Evolutionary conservation across 2,113 vertebrate species (phyloP), one percentile per base, ranked within the genome.

Genomic region (Epinephelus lanceolatus): DNA sequence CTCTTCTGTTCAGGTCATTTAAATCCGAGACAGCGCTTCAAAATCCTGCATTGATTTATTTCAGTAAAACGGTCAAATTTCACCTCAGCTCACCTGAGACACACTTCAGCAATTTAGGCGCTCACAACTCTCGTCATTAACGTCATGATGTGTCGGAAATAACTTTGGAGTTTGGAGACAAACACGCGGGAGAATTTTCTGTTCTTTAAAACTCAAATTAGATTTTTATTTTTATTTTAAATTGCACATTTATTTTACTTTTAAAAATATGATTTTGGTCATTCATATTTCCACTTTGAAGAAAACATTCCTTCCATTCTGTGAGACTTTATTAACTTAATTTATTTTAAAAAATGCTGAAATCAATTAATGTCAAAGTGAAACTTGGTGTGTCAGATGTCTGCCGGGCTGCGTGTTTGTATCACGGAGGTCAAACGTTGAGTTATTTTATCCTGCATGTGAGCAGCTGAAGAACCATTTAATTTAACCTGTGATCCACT

Each of bases 1-100:
- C 40, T 77, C 52, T 2, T 15, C 0, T 21, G 56, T 55, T 63
- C 79, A 62, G 23, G 3, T 69, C 63, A 75, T 81, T 68, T 75
- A 45, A 81, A 67, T 23, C 49, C 27, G 49, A 30, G 12, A 52
- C 51, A 14, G 25, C 45, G 71, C 52, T 49, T 27, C 0, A 33
- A 15, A 67, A 67, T 33, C 52, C 57, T 18, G 61, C 65, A 63
- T 33, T 27, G 73, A 83, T 83, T 65, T 49, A 55, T 47, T 19
- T 23, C 33, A 23, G 33, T 6, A 17, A 81, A 8, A 33, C 11
- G 49, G 2, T 76, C 56, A 82, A 0, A 62, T 76, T 60, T 70
- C 71, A 30, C 62, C 25, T 1, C 42, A 63, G 68, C 60, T 71
- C 68, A 65, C 57, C 77, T 63, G 59, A n/a, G 15, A 27, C 49